Conservation (phyloP, 2,113 vertebrate species). For the Arvicanthis niloticus region DNA sequence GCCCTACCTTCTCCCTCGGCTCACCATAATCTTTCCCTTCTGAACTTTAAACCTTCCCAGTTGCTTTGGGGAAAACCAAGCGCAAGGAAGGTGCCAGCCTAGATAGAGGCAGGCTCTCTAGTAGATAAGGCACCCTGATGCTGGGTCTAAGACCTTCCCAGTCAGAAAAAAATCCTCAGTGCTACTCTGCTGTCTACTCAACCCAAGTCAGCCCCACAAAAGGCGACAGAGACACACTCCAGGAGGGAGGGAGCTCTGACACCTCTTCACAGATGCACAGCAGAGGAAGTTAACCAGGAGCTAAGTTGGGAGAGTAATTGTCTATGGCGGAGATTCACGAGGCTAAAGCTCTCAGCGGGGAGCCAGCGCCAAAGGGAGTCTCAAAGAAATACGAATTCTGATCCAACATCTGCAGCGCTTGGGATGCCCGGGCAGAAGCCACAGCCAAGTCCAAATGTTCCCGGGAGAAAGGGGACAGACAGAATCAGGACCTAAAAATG, state of each 20-base stretch:
- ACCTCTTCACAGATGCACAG: not conserved
- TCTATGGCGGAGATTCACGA: not conserved
- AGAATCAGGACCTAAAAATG: not conserved
- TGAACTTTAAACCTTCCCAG: constrained; percentile 59
- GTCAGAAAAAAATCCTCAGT: not conserved
- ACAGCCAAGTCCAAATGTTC: constrained; percentile 53
- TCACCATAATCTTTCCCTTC: not conserved
- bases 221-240: not conserved
- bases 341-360: constrained; percentile 24
- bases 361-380: not conserved
- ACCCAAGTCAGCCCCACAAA: not conserved
- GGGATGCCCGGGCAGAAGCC: constrained; percentile 46
- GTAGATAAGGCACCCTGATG: not conserved
- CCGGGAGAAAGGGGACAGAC: not conserved
- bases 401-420: constrained; percentile 73
- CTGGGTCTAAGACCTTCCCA: not conserved
- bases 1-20: not conserved
- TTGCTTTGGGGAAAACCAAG: not conserved
- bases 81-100: not conserved
- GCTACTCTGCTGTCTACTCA: not conserved
- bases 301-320: constrained; percentile 17
- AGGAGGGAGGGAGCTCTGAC: not conserved
- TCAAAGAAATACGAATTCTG: not conserved
- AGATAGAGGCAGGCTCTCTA: not conserved
- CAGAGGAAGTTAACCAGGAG: constrained; percentile 13